Evolutionary conservation across 2,797 vertebrate genomes (phyloP).

Genomic region (Todus mexicanus): DNA sequence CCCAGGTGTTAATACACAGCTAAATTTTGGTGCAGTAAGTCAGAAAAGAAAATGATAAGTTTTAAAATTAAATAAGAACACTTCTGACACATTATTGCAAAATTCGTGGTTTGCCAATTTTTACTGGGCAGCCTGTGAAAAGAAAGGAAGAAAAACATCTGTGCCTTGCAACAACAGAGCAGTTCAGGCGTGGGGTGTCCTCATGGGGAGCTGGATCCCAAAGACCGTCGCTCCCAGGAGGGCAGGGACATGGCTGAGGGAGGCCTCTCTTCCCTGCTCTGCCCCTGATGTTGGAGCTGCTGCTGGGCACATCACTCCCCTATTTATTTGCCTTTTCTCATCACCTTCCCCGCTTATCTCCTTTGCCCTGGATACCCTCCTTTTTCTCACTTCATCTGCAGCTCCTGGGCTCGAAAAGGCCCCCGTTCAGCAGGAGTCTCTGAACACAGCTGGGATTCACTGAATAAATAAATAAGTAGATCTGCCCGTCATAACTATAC

Average conservation of each 20-base stretch:
- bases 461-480: constrained; percentile 52
- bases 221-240: neutral
- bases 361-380: constrained; percentile 30
- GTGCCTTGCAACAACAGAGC: neutral
- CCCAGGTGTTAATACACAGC: neutral
- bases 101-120: neutral
- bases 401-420: neutral
- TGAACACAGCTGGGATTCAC: constrained; percentile 42
- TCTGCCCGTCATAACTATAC: constrained; percentile 43
- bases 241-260: neutral
- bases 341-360: constrained; percentile 9
- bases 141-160: neutral
- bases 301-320: neutral
- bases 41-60: neutral
- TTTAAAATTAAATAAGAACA: neutral
- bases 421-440: neutral
- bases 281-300: accelerated
- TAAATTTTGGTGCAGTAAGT: neutral
- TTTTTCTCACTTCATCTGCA: neutral
- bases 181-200: neutral
- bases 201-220: neutral
- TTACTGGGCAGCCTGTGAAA: neutral
- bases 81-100: neutral
- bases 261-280: neutral
- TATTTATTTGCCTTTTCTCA: constrained; percentile 5